phyloP scores from a whole-genome alignment of 2,888 invertebrate genomes.

The Heteromyza rotundicornis region DNA sequence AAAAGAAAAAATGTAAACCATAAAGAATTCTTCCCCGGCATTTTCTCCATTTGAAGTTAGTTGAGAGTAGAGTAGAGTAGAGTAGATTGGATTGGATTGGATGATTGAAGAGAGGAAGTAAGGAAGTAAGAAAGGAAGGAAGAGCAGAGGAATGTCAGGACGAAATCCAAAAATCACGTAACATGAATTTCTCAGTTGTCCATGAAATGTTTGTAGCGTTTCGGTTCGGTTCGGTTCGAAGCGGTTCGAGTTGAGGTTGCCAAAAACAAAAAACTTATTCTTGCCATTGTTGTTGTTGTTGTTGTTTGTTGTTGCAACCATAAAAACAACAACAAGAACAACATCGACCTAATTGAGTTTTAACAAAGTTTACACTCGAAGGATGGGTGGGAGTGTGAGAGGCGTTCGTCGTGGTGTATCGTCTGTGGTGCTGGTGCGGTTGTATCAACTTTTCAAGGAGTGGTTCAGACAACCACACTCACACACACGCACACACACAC shows the following conservation, averaged over 20 bases:
- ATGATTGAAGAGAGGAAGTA: too few relatives aligned
- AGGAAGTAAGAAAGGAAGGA: background rate
- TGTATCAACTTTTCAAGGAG: conserved; percentile 7
- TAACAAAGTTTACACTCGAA: background rate
- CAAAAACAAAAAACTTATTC: background rate
- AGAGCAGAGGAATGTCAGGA: background rate
- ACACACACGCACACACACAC: background rate
- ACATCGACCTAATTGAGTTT: conserved; percentile 1
- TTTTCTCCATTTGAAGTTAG: too few relatives aligned
- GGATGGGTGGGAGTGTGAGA: background rate
- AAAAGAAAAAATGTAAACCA: background rate
- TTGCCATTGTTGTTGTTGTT: conserved; percentile 11
- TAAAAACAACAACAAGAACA: background rate
- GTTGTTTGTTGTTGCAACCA: conserved; percentile 22
- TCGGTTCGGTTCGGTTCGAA: background rate
- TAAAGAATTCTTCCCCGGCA: background rate
- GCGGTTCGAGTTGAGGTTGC: background rate
- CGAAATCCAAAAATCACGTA: conserved; percentile 10
- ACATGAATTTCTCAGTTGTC: conserved; percentile 12
- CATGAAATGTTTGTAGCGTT: background rate
- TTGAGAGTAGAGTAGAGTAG: too few relatives aligned
- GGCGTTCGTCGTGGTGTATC: background rate
- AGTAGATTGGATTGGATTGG: too few relatives aligned
- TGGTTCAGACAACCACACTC: background rate
- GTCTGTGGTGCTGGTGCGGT: background rate